Base-by-base conservation (phyloP, 2,797 vertebrate species). In the Chelon labrosus region DNA sequence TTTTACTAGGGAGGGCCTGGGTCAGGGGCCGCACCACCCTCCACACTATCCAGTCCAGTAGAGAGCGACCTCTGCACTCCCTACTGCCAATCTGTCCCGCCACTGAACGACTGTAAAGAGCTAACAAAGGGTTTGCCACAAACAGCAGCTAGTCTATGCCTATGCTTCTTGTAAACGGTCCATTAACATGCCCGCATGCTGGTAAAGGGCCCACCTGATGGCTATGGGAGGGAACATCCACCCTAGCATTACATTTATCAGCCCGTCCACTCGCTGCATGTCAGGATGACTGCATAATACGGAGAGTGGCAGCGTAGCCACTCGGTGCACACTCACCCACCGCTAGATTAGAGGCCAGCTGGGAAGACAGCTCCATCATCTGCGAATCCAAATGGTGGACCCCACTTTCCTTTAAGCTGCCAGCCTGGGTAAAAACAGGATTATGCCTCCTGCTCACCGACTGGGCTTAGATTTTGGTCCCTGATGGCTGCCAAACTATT, bases 351-450 rank as follows among this genome's bases (percentile, higher is more conserved):
- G 81, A 89, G 89, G 82, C 88, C 91, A 93, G 89, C 89, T 93
- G 91, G 90, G 86, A 88, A 87, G 85, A 90, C 81, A 85, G 88
- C 89, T 90, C 84, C 80, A 80, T 92, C 91, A 91, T 93, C 91
- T 93, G 91, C 63, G 85, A 77, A 87, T 89, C 91, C 91, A 93
- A 92, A 90, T 93, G 91, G 89, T 88, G 85, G 84, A 90, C 86
- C 88, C 85, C 63, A 84, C 83, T 92, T 87, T 85, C 73, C 69
- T 79, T 85, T 88, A 90, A 91, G 88, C 89, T 91, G 89, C 85
- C 91, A 92, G 89, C 85, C 86, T 92, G 89, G 84, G 88, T 92
- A 87, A 87, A 89, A 89, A 88, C 85, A 90, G 90, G 89, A 92
- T 93, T 90, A 92, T 68, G 91, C 90, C 90, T 89, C 88, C 90